These are phyloP conservation scores for Steatornis caripensis DNA, from an alignment of 2,113 vertebrate genomes.

Conservation along the genomic window DNA sequence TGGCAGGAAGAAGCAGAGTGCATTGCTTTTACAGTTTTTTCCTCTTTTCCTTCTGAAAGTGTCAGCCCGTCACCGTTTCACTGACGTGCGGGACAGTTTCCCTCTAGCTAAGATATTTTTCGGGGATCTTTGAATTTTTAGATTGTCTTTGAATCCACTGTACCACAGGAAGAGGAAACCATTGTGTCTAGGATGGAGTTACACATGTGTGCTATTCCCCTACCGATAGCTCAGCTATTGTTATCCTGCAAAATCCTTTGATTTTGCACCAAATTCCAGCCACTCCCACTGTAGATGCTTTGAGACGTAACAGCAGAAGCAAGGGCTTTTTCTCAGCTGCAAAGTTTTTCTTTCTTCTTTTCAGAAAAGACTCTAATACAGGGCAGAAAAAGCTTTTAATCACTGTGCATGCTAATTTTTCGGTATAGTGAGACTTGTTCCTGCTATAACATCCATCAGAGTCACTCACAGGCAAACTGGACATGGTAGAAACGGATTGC, in stretches of 20 bases:
- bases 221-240: background rate
- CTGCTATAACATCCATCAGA: background rate
- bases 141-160: constrained; percentile 27
- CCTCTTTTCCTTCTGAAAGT: constrained; percentile 49
- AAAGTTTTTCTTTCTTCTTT: background rate
- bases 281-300: background rate
- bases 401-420: fast-evolving
- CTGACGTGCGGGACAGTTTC: background rate
- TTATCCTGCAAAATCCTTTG: constrained; percentile 20
- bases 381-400: background rate
- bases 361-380: background rate
- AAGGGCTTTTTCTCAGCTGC: background rate
- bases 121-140: constrained; percentile 13
- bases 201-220: background rate
- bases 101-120: constrained; percentile 46
- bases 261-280: background rate
- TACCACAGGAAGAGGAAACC: constrained; percentile 48
- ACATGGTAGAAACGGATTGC: background rate
- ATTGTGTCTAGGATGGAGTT: background rate
- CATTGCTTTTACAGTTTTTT: constrained; percentile 62
- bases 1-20: constrained; percentile 39
- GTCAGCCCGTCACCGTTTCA: constrained; percentile 7
- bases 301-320: background rate
- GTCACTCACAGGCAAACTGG: background rate
- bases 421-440: background rate